Conservation (phyloP, 2,113 vertebrate species). For the Junco hyemalis region DNA sequence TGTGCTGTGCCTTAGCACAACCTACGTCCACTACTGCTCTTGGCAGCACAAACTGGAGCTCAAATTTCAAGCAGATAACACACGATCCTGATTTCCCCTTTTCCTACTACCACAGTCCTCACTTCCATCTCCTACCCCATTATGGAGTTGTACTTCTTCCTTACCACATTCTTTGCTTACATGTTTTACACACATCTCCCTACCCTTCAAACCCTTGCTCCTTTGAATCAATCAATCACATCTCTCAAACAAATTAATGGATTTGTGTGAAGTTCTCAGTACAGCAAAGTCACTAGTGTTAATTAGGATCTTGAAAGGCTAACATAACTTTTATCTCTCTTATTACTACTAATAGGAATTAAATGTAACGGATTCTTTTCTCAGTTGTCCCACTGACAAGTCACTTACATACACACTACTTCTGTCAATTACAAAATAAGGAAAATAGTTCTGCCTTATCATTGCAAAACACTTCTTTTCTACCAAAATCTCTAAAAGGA, state of each 20-base stretch:
- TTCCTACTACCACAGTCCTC: background rate
- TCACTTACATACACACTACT: background rate
- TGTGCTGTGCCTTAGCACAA: background rate
- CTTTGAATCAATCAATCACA: background rate
- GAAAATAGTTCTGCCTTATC: background rate
- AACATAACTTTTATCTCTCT: background rate
- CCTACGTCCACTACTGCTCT: background rate
- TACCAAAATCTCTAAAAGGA: background rate
- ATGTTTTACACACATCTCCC: background rate
- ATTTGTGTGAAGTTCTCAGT: background rate
- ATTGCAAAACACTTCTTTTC: background rate
- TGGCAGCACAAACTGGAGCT: background rate
- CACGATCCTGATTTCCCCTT: background rate
- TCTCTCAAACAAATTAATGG: background rate
- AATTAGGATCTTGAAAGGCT: background rate
- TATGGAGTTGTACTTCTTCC: background rate
- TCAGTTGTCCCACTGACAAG: background rate
- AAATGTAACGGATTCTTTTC: background rate
- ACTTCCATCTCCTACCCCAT: background rate
- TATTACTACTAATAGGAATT: background rate
- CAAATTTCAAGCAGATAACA: background rate
- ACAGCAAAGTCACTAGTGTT: background rate
- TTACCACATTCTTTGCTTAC: background rate
- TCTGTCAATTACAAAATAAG: background rate
- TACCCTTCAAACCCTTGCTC: background rate